phyloP scores from a whole-genome alignment of 2,113 vertebrate genomes.

The Edolisoma coerulescens region DNA sequence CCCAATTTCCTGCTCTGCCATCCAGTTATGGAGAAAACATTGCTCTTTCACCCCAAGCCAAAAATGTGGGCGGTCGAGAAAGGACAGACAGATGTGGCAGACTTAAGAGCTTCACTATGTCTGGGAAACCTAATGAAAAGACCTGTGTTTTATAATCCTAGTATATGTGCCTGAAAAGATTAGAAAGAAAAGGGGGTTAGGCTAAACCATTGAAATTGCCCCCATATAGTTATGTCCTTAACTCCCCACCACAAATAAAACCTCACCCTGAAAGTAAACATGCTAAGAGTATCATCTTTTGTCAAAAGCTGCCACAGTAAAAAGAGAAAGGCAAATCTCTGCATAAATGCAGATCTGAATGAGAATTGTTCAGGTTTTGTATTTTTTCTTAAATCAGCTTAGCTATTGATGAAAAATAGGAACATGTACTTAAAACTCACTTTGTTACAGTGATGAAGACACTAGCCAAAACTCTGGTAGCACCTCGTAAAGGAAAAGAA shows the following conservation, averaged over 20 bases:
- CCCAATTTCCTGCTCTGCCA: not conserved
- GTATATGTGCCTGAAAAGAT: not conserved
- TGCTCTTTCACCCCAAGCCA: not conserved
- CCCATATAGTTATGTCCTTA: not conserved
- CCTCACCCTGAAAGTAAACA: not conserved
- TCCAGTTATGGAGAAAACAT: not conserved
- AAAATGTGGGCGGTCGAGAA: constrained; percentile 15
- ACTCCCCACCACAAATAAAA: not conserved
- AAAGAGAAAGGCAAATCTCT: not conserved
- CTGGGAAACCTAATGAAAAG: constrained; percentile 8
- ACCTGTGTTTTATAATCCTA: not conserved
- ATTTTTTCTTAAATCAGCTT: not conserved
- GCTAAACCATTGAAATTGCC: not conserved
- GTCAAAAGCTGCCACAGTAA: not conserved
- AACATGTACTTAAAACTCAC: not conserved
- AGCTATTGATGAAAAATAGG: not conserved
- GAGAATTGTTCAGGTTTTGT: not conserved
- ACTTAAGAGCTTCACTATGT: not conserved
- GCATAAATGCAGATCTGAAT: not conserved
- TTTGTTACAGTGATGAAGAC: not conserved
- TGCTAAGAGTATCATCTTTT: not conserved
- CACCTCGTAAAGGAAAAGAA: not conserved
- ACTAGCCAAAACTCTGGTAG: not conserved
- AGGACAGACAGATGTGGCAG: constrained; percentile 26
- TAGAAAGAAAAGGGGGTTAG: not conserved